Conservation (phyloP, 2,113 vertebrate genomes). For the Bambusicola thoracicus region DNA sequence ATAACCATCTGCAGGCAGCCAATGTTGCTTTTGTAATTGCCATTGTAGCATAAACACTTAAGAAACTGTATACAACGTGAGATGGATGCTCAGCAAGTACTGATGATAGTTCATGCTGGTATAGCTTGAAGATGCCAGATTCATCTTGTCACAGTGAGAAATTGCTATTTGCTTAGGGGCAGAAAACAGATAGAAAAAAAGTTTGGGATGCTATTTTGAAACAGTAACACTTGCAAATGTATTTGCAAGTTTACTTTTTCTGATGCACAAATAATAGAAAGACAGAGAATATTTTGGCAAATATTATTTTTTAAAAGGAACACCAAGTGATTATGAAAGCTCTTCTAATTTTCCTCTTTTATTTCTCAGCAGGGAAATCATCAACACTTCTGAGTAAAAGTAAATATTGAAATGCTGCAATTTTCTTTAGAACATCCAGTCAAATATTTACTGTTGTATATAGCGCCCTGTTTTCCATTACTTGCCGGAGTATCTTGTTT, state of each 20-base stretch:
- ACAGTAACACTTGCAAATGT: slow-evolving; percentile 22
- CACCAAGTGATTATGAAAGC: slow-evolving; percentile 36
- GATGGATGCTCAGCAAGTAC: slow-evolving; percentile 48
- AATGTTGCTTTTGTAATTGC: slow-evolving; percentile 14
- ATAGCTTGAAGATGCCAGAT: slow-evolving; percentile 6
- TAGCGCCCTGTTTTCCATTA: slow-evolving; percentile 34
- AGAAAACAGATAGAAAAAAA: background rate
- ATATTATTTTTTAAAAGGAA: slow-evolving; percentile 45
- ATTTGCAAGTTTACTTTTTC: slow-evolving; percentile 15
- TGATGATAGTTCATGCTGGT: slow-evolving; percentile 19
- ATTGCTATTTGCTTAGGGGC: background rate
- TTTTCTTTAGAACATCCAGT: slow-evolving; percentile 50
- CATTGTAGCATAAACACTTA: background rate
- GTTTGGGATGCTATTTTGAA: background rate
- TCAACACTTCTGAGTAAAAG: slow-evolving; percentile 51
- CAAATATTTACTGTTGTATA: slow-evolving; percentile 65
- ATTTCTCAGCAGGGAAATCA: slow-evolving; percentile 45
- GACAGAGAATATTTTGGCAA: slow-evolving; percentile 42
- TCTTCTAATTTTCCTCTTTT: slow-evolving; percentile 43
- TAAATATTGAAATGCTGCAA: slow-evolving; percentile 71
- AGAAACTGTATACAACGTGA: slow-evolving; percentile 26
- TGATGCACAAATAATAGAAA: slow-evolving; percentile 31
- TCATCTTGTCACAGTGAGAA: slow-evolving; percentile 22
- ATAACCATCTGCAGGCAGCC: slow-evolving; percentile 31
- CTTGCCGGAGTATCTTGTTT: slow-evolving; percentile 48